phyloP scores from a whole-genome alignment of 2,797 vertebrate species.

The Chaetodon trifasciatus region DNA sequence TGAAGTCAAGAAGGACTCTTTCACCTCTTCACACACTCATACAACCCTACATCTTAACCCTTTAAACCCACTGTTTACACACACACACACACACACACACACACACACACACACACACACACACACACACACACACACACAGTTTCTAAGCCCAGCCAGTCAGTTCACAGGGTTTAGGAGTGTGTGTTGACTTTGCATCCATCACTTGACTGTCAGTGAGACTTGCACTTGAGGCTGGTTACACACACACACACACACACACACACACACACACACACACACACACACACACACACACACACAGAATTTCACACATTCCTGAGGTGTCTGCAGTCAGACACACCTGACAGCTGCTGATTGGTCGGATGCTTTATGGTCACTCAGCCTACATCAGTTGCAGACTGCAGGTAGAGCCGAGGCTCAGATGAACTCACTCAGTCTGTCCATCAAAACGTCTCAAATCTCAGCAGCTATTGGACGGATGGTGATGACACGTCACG shows the following conservation, averaged over 20 bases:
- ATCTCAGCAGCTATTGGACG: no score
- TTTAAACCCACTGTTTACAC: slow-evolving; percentile 31
- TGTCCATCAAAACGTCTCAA: no score
- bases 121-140: slow-evolving; percentile 30
- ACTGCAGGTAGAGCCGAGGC: no score
- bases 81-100: slow-evolving; percentile 32
- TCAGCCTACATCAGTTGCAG: neutral
- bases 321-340: slow-evolving; percentile 39
- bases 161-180: slow-evolving; percentile 48
- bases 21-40: slow-evolving; percentile 39
- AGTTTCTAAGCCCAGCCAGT: slow-evolving; percentile 18
- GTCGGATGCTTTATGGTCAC: neutral
- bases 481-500: no score
- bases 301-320: slow-evolving; percentile 57
- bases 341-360: slow-evolving; percentile 46
- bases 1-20: neutral
- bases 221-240: slow-evolving; percentile 37
- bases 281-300: slow-evolving; percentile 40
- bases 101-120: slow-evolving; percentile 30
- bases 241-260: slow-evolving; percentile 14
- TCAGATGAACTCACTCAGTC: no score
- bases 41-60: slow-evolving; percentile 21
- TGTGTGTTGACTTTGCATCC: slow-evolving; percentile 49
- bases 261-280: neutral
- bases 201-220: slow-evolving; percentile 42